Conservation (phyloP, 2,797 vertebrate genomes). For the Sternotherus odoratus region DNA sequence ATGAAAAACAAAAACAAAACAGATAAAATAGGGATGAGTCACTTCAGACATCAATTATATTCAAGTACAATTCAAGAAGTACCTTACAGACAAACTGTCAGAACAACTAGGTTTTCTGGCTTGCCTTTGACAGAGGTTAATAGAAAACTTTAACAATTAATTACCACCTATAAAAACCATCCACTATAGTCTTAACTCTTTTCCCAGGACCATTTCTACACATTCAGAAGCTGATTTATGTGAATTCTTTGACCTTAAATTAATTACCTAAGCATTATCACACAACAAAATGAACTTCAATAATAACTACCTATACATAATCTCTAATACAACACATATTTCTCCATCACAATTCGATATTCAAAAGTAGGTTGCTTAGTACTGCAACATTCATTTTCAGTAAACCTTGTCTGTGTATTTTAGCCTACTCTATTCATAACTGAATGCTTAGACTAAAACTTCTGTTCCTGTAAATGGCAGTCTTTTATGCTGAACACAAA, state of each 20-base stretch:
- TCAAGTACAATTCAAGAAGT: not conserved
- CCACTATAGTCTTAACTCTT: slow-evolving; percentile 1
- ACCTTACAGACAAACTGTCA: not conserved
- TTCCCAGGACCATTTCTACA: slow-evolving; percentile 31
- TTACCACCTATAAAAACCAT: slow-evolving; percentile 32
- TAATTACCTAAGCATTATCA: slow-evolving; percentile 40
- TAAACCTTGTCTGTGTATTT: not conserved
- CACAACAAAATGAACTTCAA: slow-evolving; percentile 53
- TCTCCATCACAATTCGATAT: slow-evolving; percentile 26
- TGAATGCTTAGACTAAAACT: slow-evolving; percentile 11
- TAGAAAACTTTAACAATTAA: slow-evolving; percentile 50
- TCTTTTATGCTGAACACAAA: not conserved
- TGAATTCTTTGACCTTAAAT: slow-evolving; percentile 34
- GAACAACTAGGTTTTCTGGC: slow-evolving; percentile 13
- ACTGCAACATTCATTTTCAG: slow-evolving; percentile 2
- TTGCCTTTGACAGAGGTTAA: slow-evolving; percentile 44
- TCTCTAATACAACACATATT: not conserved
- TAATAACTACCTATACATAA: slow-evolving; percentile 36
- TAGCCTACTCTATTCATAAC: not conserved
- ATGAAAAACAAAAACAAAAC: not conserved
- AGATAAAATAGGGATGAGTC: not conserved
- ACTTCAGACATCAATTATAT: not conserved
- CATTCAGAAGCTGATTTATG: slow-evolving; percentile 40
- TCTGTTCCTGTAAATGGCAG: not conserved
- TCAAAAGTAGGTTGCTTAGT: slow-evolving; percentile 35